Conservation (phyloP, 2,113 vertebrate species). For the Hypocryptadius cinnamomeus region DNA sequence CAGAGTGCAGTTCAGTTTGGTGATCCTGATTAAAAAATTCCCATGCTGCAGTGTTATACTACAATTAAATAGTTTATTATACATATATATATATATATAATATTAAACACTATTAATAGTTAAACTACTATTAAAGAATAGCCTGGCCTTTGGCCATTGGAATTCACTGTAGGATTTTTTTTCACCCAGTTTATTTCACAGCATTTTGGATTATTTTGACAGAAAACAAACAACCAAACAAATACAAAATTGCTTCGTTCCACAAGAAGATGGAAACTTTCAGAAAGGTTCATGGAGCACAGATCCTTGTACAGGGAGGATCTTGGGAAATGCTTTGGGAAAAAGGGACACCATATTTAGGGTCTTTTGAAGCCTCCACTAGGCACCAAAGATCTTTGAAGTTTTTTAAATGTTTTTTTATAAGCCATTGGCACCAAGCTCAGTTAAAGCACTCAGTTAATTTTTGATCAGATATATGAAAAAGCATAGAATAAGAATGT, state of each 20-base stretch:
- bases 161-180: constrained; percentile 13
- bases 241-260: neutral
- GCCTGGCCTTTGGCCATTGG: neutral
- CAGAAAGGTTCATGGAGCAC: neutral
- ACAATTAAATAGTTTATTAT: neutral
- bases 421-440: neutral
- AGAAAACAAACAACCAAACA: neutral
- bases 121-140: constrained; percentile 11
- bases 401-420: neutral
- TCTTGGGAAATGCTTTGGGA: neutral
- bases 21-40: constrained; percentile 32
- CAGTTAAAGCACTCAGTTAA: neutral
- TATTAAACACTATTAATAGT: neutral
- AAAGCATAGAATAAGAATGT: neutral
- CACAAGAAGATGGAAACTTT: neutral
- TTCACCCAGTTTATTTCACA: constrained; percentile 5
- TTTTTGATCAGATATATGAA: neutral
- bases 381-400: neutral
- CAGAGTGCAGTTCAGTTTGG: constrained; percentile 9
- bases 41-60: constrained; percentile 31
- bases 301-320: neutral
- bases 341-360: neutral
- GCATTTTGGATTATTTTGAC: constrained; percentile 40
- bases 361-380: neutral
- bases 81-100: neutral